Evolutionary conservation across 2,113 vertebrate genomes (phyloP).

Genomic region (Urocynchramus pylzowi): DNA sequence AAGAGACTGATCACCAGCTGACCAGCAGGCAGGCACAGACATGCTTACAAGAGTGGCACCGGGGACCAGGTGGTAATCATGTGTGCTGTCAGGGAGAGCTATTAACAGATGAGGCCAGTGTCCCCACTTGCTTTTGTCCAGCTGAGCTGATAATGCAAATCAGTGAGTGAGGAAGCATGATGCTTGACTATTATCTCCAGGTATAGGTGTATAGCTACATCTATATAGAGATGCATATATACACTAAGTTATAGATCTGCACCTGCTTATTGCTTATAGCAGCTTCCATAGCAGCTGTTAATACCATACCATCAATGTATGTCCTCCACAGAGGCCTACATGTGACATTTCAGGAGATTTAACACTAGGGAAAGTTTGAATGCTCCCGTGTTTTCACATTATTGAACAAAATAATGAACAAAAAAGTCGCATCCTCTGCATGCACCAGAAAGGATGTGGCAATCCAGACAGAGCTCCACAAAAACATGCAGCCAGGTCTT

Average conservation of each 20-base stretch:
- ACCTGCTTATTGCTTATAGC: background rate
- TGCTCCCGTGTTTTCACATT: background rate
- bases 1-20: background rate
- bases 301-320: background rate
- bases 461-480: background rate
- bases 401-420: background rate
- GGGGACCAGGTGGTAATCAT: background rate
- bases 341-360: background rate
- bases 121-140: background rate
- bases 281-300: background rate
- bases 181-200: background rate
- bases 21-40: background rate
- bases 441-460: background rate
- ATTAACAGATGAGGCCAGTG: background rate
- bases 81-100: background rate
- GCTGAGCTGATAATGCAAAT: background rate
- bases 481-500: background rate
- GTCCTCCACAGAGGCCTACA: background rate
- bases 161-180: background rate
- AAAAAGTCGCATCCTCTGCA: background rate
- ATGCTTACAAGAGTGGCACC: background rate
- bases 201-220: background rate
- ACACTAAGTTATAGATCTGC: background rate
- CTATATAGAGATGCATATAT: background rate
- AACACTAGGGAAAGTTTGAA: background rate